Evolutionary conservation across 2,888 invertebrate species (phyloP), one percentile per base, ranked within the genome.

Genomic region (Lithosia quadra): DNA sequence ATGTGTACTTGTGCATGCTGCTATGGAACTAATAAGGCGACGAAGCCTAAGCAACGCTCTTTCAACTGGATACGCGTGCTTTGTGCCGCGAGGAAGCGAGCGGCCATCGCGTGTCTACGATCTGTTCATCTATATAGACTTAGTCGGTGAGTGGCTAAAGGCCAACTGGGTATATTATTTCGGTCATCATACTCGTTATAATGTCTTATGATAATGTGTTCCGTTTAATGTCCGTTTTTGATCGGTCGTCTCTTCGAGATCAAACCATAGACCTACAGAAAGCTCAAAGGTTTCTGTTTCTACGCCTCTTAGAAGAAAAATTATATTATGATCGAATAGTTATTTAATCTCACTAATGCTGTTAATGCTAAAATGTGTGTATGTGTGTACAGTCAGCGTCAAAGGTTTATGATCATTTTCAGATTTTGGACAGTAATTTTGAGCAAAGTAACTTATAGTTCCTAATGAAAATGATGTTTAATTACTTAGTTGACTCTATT

Each of bases 51-150:
- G 87, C 96, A 96, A 85, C 96, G 96, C 72, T 93, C 96, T 66
- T 96, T 96, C 87, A 97, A 97, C 87, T 98, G 98, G 98, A 97
- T 96, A 90, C 96, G 97, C 86, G 96, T 98, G 77, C 95, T 98
- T 76, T 98, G 98, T 77, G 97, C 98, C 68, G 98, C 98, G 56
- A 96, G 98, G 84, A 99, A 99, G 92, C 96, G 99, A 85, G 99
- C 99, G 65, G 99, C 99, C 63, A 96, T 99, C 90, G 99, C 99
- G 85, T 99, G 99, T 91, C 96, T 99, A 89, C 96, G 99, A 87
- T 98, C 99, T 93, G 97, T 97, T 78, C 99, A 99, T 84, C 96
- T 99, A 73, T 99, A 99, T 95, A 98, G 98, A 88, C 95, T 99
- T 80, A 98, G 98, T 95, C 98, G 98, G 99, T 99, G 91, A 86